Evolutionary conservation across 2,113 vertebrate species (phyloP).

Genomic region (Notothenia rossii): DNA sequence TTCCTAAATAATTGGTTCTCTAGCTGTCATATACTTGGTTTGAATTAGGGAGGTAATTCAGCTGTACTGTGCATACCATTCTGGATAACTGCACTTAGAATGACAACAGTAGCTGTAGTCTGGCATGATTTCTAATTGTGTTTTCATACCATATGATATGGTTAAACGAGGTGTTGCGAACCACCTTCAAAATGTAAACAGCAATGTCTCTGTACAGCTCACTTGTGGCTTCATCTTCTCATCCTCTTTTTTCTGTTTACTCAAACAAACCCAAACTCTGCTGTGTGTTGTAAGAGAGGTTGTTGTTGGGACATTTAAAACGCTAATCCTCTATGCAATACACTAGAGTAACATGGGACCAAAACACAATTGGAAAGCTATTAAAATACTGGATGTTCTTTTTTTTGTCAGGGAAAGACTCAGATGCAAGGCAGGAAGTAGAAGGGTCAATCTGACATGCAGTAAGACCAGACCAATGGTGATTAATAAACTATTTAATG

Average conservation of each 20-base stretch:
- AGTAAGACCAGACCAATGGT: background rate
- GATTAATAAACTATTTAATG: slow-evolving; percentile 5
- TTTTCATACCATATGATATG: background rate
- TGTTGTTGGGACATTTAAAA: background rate
- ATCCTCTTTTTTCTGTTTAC: slow-evolving; percentile 13
- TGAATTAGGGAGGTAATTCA: background rate
- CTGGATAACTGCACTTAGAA: background rate
- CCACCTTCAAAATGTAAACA: slow-evolving; percentile 2
- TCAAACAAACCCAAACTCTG: background rate
- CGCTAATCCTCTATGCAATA: background rate
- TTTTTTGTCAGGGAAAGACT: background rate
- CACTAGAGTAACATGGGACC: background rate
- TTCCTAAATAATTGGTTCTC: background rate
- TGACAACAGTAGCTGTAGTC: background rate
- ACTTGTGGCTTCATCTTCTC: background rate
- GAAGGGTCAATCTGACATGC: background rate
- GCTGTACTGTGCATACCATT: background rate
- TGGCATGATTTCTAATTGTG: background rate
- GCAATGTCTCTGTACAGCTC: background rate
- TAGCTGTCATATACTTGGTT: background rate
- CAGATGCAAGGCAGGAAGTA: background rate
- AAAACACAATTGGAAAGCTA: background rate
- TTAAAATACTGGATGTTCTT: background rate
- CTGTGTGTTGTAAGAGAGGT: background rate
- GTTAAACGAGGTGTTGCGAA: background rate